Evolutionary conservation across 2,797 vertebrate species (phyloP), one percentile per base, ranked within the genome.

Genomic region (Enteromius argenteus): DNA sequence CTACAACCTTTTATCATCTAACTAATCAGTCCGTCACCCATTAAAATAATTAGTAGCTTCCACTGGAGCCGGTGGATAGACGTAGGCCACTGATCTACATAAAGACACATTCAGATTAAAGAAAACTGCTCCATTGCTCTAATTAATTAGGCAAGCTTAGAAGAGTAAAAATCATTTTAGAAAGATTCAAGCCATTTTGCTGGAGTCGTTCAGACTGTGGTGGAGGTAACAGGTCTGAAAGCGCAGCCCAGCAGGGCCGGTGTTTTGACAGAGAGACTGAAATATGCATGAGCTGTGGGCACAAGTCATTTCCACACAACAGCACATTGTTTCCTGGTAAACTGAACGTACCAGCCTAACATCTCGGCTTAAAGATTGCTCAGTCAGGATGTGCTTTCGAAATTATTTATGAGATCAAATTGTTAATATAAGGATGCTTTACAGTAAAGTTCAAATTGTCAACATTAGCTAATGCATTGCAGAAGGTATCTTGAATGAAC

Each of bases 71-170:
- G 3, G 37, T 56, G 67, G 56, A 81, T 66, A 69, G 14, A 81
- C 32, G 6, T 66, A 37, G 44, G 74, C 64, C 84, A 84, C 56
- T 53, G 79, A 78, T 85, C 71, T 72, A 56, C 46, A 80, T 66
- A 86, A 73, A 78, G 60, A 82, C 74, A 5, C n/a, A 64, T 83
- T 83, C 17, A 56, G 74, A 87, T 49, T 53, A 64, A 87, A 56
- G 46, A 87, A 84, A 84, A 84, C 2, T 35, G 68, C 78, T 80
- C 27, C 66, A 64, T 62, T 78, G 66, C 2, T 32, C 49, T 73
- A 86, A 89, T 86, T 89, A 86, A 89, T 89, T 80, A 87, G 64
- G 53, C 44, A 74, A 69, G 27, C 53, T 10, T 8, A 86, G 85
- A 71, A 79, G 88, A 86, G 85, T 83, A 84, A 87, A 77, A 69